Percentiles rank a stretch among this genome's conserved stretches.
These are phyloP conservation scores for Molossus molossus DNA, from an alignment of 2,797 vertebrate species.

Conservation along the genomic window DNA sequence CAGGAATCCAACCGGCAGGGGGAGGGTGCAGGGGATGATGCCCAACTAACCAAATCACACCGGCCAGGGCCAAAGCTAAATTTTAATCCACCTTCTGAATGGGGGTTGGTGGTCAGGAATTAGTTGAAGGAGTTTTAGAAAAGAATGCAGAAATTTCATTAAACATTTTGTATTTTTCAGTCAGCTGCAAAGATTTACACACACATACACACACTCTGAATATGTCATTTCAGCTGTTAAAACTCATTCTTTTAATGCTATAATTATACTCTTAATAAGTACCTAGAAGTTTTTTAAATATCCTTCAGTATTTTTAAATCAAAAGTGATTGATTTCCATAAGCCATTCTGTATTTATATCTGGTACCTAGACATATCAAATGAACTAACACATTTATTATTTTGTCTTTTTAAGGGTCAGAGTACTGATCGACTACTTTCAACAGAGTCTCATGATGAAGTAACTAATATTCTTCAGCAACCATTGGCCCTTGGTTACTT, in stretches of 20 bases:
- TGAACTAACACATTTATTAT: constrained; percentile 70
- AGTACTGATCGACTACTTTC: constrained; percentile 96
- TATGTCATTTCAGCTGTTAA: constrained; percentile 53
- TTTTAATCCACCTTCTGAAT: constrained; percentile 1
- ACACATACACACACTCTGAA: background rate
- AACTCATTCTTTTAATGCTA: constrained; percentile 50
- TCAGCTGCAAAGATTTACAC: background rate
- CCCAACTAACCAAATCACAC: too few relatives aligned
- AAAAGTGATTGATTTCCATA: background rate
- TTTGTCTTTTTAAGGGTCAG: constrained; percentile 93
- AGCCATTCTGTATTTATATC: constrained; percentile 58
- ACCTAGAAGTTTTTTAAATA: background rate
- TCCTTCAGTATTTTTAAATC: constrained; percentile 18
- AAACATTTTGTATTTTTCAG: constrained; percentile 45
- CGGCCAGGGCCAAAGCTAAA: background rate
- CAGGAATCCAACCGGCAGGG: too few relatives aligned
- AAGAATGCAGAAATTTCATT: constrained; percentile 34
- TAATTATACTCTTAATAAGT: background rate
- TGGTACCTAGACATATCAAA: background rate
- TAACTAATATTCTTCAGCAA: constrained; percentile 98
- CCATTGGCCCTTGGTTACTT: constrained; percentile 98
- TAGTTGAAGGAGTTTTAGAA: constrained; percentile 43
- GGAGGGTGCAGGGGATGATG: too few relatives aligned
- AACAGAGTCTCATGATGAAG: constrained; percentile 97
- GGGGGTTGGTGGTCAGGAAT: constrained; percentile 10